Base-by-base conservation (phyloP, 2,113 vertebrate species). In the Cyprinodon variegatus region DNA sequence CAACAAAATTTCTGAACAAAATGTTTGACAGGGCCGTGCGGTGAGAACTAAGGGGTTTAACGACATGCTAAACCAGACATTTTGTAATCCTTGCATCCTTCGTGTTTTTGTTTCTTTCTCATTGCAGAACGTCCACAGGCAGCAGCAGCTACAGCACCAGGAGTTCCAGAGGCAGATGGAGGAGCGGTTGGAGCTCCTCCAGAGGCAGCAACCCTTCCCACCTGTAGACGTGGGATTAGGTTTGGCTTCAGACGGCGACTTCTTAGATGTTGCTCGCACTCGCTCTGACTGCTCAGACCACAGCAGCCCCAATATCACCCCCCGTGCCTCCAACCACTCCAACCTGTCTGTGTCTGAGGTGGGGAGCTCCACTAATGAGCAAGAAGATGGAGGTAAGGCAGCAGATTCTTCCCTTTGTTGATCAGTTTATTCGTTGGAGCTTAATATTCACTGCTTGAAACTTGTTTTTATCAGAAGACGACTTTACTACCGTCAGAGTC, bases 101-200 rank as follows among this genome's bases (percentile, higher is more conserved):
- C 0, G 65, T 40, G 68, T 12, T 39, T 53, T 4, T 17, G 1
- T 8, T 29, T 45, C 76, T 68, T 37, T 71, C n/a, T 69, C 9
- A 9, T 70, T 38, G 59, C 83, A 95, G 98, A 98, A 95, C 5
- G 86, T 97, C 1, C 96, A 97, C 17, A 96, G 94, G 88, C 97
- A 98, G 89, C 96, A 94, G 91, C 96, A 96, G 93, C 94, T 96
- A 43, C 96, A 99, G 90, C 96, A 98, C 75, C 96, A 96, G 89
- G 95, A 96, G 88, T 96, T 97, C 78, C 96, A 97, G 93, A 93
- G 93, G 62, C 96, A 97, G 88, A 95, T 99, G 91, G 97, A 97
- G 82, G 96, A 98, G 90, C 96, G 95, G 88, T 93, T 98, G 22
- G 96, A 97, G 89, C 94, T 97, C 53, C 85, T 99, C 78, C 96